Base-by-base conservation (phyloP, 2,113 vertebrate species). In the Gracilinanus agilis region DNA sequence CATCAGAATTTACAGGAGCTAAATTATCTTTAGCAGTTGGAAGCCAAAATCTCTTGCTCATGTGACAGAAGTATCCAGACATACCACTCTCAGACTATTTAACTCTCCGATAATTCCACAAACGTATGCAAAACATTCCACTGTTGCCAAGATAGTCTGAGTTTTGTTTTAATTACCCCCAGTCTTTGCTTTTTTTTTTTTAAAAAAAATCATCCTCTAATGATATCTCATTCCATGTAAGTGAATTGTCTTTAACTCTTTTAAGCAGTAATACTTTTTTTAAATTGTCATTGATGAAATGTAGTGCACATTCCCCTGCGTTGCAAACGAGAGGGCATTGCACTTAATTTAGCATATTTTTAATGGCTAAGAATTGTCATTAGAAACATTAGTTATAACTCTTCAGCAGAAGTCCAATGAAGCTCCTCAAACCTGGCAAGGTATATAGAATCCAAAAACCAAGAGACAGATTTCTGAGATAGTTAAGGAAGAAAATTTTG, bases 21-120 rank as follows among this genome's bases (percentile, higher is more conserved):
- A 95, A 94, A 93, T 94, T 90, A 56, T 89, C 90, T 88, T 93
- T n/a, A 91, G 55, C 0, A 55, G 90, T 96, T 58, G 21, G 56
- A 83, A 83, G 16, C 16, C 44, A 94, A 21, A 94, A 54, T 90
- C 92, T 88, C 96, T 6, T 92, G 9, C 2, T 90, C 1, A 0
- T 44, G 75, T 83, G 40, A 54, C 58, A 91, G 67, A 75, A 55
- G 92, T 95, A 34, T 90, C 25, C 29, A 6, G 5, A n/a, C 19
- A 16, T 16, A 75, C 12, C 7, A 40, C 67, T 83, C 67, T 21
- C n/a, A 2, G 55, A 55, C 19, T 21, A 19, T n/a, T 75, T n/a
- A 83, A 8, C 19, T 83, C 67, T 75, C 67, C 7, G 7, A 2
- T 58, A 83, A n/a, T 83, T 83, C 67, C n/a, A 83, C 34, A 40